Evolutionary conservation across 2,113 vertebrate species (phyloP).

Genomic region (Charina bottae): DNA sequence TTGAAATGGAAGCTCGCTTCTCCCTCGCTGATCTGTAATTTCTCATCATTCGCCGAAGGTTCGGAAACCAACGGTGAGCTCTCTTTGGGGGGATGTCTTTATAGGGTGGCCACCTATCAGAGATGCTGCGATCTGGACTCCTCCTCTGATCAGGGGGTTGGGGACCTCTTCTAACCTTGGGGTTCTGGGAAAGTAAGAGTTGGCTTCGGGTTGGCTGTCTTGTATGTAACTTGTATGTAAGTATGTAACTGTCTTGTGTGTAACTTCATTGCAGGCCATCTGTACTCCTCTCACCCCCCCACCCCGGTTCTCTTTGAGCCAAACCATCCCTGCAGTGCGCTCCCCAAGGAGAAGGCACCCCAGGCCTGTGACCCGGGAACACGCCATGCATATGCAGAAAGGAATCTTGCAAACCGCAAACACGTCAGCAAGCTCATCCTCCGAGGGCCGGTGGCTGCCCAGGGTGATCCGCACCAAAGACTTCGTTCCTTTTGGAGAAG

Average conservation of each 20-base stretch:
- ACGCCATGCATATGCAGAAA: constrained; percentile 15
- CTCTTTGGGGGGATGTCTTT: no score
- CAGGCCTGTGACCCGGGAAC: background rate
- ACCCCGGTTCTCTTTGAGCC: background rate
- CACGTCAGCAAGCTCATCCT: constrained; percentile 12
- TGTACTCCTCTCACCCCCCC: background rate
- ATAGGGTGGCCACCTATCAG: no score
- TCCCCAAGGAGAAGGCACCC: background rate
- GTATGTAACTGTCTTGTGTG: no score
- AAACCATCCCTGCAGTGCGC: background rate
- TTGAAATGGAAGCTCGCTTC: no score
- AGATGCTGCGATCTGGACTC: no score
- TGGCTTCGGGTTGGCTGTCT: no score
- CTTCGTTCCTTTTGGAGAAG: background rate
- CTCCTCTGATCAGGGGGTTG: no score
- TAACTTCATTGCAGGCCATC: background rate
- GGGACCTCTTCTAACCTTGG: background rate
- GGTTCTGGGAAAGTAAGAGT: background rate
- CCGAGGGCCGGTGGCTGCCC: background rate
- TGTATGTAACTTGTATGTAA: no score
- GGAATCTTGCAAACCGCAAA: background rate
- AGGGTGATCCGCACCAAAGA: background rate
- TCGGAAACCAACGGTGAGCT: no score
- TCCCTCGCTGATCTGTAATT: no score
- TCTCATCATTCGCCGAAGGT: no score